Conservation (phyloP, 2,888 invertebrate species). For the Chloroclystis v-ata region DNA sequence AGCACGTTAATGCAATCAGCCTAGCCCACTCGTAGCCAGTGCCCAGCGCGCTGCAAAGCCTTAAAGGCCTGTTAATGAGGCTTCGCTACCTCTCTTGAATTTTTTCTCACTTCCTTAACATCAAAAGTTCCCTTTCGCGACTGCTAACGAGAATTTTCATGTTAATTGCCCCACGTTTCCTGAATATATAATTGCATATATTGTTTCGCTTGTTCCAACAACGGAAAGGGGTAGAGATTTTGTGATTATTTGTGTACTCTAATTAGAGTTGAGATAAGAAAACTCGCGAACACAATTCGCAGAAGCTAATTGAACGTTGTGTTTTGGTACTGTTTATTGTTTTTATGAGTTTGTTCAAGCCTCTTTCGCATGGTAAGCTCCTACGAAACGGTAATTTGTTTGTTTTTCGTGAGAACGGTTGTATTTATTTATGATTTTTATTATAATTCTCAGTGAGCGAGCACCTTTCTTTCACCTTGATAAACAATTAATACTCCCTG, state of each 20-base stretch:
- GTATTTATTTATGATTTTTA: too few species aligned
- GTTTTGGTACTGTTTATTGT: constrained; percentile 16
- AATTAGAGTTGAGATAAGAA: constrained; percentile 55
- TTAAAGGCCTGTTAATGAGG: constrained; percentile 71
- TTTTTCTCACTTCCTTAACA: constrained; percentile 66
- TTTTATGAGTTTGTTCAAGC: constrained; percentile 8
- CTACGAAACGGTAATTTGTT: constrained; percentile 8
- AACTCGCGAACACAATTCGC: constrained; percentile 42
- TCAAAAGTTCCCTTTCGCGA: constrained; percentile 72
- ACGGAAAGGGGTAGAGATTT: constrained; percentile 52
- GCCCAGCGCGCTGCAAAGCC: constrained; percentile 41
- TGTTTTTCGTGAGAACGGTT: too few species aligned
- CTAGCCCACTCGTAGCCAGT: constrained; percentile 44
- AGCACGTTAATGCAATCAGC: constrained; percentile 34
- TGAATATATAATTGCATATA: constrained; percentile 72
- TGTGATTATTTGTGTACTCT: constrained; percentile 55
- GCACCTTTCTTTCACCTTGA: too few species aligned
- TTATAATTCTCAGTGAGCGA: too few species aligned
- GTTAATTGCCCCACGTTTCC: constrained; percentile 66
- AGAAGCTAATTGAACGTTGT: constrained; percentile 42
- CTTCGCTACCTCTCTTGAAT: constrained; percentile 57
- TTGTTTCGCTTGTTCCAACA: constrained; percentile 59
- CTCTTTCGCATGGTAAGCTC: constrained; percentile 8
- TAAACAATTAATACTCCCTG: too few species aligned
- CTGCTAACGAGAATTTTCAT: constrained; percentile 71